Evolutionary conservation across 2,113 vertebrate genomes (phyloP).

Genomic region (Chrysochloris asiatica): DNA sequence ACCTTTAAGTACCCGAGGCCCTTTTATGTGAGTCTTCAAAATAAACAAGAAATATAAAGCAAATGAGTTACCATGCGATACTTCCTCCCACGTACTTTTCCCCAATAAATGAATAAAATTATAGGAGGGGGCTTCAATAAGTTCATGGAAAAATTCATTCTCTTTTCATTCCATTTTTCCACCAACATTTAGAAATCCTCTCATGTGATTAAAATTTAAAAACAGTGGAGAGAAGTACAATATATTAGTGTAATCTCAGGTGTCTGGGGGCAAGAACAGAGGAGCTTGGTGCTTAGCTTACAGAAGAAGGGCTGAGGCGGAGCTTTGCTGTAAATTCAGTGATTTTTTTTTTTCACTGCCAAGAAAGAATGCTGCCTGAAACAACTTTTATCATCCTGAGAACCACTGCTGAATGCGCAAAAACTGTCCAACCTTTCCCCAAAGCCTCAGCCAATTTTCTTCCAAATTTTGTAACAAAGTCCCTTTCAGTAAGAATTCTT

Average conservation of each 20-base stretch:
- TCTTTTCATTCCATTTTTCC: too few species aligned
- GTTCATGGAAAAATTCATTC: too few species aligned
- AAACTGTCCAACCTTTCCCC: neutral
- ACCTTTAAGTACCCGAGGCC: constrained; percentile 11
- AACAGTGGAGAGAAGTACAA: constrained; percentile 23
- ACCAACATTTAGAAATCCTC: too few species aligned
- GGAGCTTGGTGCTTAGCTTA: constrained; percentile 4
- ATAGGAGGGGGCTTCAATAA: too few species aligned
- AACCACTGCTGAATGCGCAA: constrained; percentile 6
- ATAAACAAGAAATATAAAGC: constrained; percentile 55
- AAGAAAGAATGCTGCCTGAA: constrained; percentile 32
- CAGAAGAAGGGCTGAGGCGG: neutral
- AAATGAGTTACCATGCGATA: constrained; percentile 56
- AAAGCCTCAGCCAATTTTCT: constrained; percentile 5
- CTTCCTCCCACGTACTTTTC: neutral
- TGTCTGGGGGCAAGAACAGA: constrained; percentile 32
- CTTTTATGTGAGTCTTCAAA: constrained; percentile 45
- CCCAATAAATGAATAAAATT: constrained; percentile 57
- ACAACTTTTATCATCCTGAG: constrained; percentile 24
- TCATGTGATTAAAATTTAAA: constrained; percentile 58
- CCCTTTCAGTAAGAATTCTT: constrained; percentile 24
- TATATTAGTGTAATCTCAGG: constrained; percentile 49
- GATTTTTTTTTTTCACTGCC: constrained; percentile 47
- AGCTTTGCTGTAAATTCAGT: constrained; percentile 48
- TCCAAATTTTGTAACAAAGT: constrained; percentile 24